Base-by-base conservation (phyloP, 2,797 vertebrate genomes). In the Macropus fuliginosus region DNA sequence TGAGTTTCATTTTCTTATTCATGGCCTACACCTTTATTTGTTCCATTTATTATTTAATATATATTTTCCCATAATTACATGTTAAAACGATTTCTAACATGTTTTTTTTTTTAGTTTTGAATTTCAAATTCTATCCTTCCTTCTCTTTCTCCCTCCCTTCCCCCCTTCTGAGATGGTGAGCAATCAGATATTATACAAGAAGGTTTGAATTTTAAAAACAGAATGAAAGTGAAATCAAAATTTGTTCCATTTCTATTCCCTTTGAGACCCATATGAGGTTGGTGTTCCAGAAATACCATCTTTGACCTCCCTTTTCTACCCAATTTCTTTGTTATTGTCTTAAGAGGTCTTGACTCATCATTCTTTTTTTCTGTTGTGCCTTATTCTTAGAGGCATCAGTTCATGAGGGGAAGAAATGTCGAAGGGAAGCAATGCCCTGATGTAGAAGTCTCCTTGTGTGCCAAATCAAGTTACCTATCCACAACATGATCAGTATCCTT, bases 61-160 rank as follows among this genome's bases (percentile, higher is more conserved):
- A 66, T 66, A 59, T 66, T 66, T 34, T 5, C 29, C 29, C 59
- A 1, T 4, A 66, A 66, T 66, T 16, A 66, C 13, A 66, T 31
- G 34, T 14, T 66, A 66, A 34, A 66, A 66, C 13, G 34, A 62
- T 31, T 62, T 62, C 4, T 66, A 34, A 34, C 12, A 62, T 62
- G 13, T 62, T 3, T 4, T 0, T 59, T 56, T 59, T 59, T 66
- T 14, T n/a, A n/a, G 1, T 66, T 66, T 66, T 66, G 59, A 66
- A 34, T n/a, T 66, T 14, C 31, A 66, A 66, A 66, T n/a, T n/a
- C 31, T 66, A 34, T 16, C 11, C 59, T 34, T 9, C 24, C 13
- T 28, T 9, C 8, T 1, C 50, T 52, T 52, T 52, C 18, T 29
- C 56, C 1, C 1, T 28, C 29, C 11, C 12, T 0, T 0, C 3